These are phyloP conservation scores for Brachionus calyciflorus DNA, from an alignment of 1,140 invertebrate species.

Conservation along the genomic window DNA sequence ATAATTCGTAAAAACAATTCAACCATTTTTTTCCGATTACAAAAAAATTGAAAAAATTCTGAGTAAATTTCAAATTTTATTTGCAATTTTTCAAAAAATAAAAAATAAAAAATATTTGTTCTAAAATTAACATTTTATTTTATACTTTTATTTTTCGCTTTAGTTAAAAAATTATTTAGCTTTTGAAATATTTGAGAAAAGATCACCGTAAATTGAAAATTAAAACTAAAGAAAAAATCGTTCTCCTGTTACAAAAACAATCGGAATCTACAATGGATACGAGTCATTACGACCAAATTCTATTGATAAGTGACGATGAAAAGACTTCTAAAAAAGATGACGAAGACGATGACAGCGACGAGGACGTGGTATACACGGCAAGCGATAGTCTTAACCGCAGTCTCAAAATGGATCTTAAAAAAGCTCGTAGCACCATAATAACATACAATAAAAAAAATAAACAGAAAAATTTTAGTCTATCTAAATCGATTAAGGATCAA, in stretches of 20 bases:
- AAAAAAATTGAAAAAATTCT: neutral
- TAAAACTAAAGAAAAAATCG: too few species aligned
- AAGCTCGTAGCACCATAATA: neutral
- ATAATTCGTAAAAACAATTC: too few species aligned
- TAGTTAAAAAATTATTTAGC: too few species aligned
- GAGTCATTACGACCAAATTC: slow-evolving; percentile 13
- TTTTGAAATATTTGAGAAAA: too few species aligned
- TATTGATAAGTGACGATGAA: slow-evolving; percentile 1
- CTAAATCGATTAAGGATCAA: neutral
- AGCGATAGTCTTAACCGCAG: neutral
- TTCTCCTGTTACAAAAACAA: too few species aligned
- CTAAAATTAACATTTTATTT: neutral
- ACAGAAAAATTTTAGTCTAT: slow-evolving; percentile 29
- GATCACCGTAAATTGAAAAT: too few species aligned
- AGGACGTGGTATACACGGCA: slow-evolving; percentile 12
- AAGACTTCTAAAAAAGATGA: neutral
- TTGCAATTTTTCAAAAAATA: neutral
- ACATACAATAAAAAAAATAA: slow-evolving; percentile 1
- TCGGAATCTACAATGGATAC: too few species aligned
- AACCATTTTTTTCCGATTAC: too few species aligned
- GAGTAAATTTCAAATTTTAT: slow-evolving; percentile 1
- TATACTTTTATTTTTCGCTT: neutral
- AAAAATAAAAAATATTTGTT: neutral
- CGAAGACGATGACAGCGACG: neutral
- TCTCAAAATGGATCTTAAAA: slow-evolving; percentile 14